Conservation (phyloP, 2,888 invertebrate species). For the Trichogramma dendrolimi region DNA sequence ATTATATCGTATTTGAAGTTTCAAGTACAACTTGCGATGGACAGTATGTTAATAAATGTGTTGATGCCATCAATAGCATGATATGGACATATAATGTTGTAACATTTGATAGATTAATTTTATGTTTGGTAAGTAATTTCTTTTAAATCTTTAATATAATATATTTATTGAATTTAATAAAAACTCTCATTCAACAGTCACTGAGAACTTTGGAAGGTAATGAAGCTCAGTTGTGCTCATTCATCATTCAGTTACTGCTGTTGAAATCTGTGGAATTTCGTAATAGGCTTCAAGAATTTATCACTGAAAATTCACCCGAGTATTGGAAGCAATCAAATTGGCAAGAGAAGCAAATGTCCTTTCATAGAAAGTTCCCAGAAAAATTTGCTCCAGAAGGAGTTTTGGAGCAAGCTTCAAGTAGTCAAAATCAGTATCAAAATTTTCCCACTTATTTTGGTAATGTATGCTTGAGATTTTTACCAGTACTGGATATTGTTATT, state of each 20-base stretch:
- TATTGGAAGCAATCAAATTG: slow-evolving; percentile 96
- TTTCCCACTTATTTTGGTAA: slow-evolving; percentile 90
- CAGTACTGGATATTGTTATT: slow-evolving; percentile 90
- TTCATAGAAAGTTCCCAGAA: slow-evolving; percentile 90
- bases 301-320: slow-evolving; percentile 92
- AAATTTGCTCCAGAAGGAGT: slow-evolving; percentile 85
- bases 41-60: slow-evolving; percentile 87
- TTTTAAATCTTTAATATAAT: neutral
- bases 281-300: slow-evolving; percentile 87
- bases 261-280: slow-evolving; percentile 84
- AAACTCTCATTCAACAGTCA: slow-evolving; percentile 55
- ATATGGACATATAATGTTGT: slow-evolving; percentile 98
- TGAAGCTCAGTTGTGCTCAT: slow-evolving; percentile 91
- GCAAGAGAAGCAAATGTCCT: slow-evolving; percentile 92
- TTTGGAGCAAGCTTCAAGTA: slow-evolving; percentile 67
- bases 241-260: slow-evolving; percentile 85
- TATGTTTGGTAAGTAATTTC: slow-evolving; percentile 69
- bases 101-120: slow-evolving; percentile 85
- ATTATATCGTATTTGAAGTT: slow-evolving; percentile 90
- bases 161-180: neutral
- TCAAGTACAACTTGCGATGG: slow-evolving; percentile 83
- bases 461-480: slow-evolving; percentile 87
- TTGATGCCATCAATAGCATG: slow-evolving; percentile 92
- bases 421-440: slow-evolving; percentile 60
- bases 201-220: slow-evolving; percentile 87